A percentile compares a stretch with the other conserved stretches of the same genome.
These are phyloP conservation scores for Orchestes rusci DNA, from an alignment of 2,888 invertebrate species.

Conservation along the genomic window DNA sequence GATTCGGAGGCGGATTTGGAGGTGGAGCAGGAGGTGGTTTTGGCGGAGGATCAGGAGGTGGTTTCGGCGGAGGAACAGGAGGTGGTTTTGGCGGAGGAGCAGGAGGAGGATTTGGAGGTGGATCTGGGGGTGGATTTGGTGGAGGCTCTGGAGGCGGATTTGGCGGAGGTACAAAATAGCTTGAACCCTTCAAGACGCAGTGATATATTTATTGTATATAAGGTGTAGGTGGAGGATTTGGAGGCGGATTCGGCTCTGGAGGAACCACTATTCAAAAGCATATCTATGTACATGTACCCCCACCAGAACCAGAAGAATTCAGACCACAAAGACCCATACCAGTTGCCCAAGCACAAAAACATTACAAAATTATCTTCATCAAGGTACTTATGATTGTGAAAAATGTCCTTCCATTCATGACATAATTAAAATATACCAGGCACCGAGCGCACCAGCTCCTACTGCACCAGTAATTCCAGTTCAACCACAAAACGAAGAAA, in stretches of 20 bases:
- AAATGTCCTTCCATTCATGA: too few species aligned
- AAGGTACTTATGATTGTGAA: too few species aligned
- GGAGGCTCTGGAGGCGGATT: conserved; percentile 31
- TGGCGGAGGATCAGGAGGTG: conserved; percentile 26
- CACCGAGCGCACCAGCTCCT: conserved; percentile 74
- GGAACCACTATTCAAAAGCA: conserved; percentile 73
- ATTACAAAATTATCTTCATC: conserved; percentile 90
- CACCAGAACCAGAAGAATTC: conserved; percentile 74
- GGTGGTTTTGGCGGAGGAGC: conserved; percentile 32
- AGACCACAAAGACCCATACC: conserved; percentile 59
- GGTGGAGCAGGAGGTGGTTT: conserved; percentile 30
- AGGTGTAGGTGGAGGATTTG: conserved; percentile 41
- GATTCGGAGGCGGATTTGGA: conserved; percentile 35
- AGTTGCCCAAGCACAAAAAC: conserved; percentile 71
- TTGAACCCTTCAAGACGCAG: too few species aligned
- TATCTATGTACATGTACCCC: conserved; percentile 86
- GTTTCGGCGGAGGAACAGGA: conserved; percentile 25
- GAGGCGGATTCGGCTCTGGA: conserved; percentile 45
- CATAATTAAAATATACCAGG: too few species aligned
- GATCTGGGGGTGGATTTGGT: conserved; percentile 31
- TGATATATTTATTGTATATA: too few species aligned
- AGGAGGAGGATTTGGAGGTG: conserved; percentile 29
- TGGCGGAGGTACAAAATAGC: conserved; percentile 23
- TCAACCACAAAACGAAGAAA: conserved; percentile 79
- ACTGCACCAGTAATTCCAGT: conserved; percentile 74